These are phyloP conservation scores for Microcebus jonahi DNA, from an alignment of 2,113 vertebrate genomes.

Conservation along the genomic window DNA sequence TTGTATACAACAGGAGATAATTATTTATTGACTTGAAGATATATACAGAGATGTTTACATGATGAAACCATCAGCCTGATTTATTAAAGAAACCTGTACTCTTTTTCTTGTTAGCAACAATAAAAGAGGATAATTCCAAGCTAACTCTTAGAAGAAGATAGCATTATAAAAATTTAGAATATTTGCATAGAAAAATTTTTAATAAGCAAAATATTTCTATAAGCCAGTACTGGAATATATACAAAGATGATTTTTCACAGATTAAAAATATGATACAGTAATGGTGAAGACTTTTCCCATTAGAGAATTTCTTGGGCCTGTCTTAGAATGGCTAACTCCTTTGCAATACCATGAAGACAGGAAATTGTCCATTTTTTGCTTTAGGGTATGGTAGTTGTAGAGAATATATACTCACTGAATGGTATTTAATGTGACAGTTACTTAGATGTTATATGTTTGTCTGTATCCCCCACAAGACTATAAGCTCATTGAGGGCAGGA, in stretches of 20 bases:
- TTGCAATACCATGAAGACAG: background rate
- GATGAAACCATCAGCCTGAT: background rate
- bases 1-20: background rate
- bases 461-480: background rate
- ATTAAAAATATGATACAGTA: background rate
- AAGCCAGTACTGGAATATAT: background rate
- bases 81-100: background rate
- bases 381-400: background rate
- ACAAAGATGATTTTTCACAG: background rate
- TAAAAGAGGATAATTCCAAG: background rate
- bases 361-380: background rate
- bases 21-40: background rate
- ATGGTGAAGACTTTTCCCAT: background rate
- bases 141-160: background rate
- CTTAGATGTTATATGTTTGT: background rate
- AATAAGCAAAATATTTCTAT: background rate
- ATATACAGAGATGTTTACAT: background rate
- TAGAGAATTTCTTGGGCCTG: background rate
- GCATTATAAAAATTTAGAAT: background rate
- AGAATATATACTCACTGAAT: background rate
- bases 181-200: background rate
- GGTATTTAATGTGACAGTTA: background rate
- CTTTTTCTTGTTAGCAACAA: background rate
- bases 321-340: background rate
- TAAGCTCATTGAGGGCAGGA: background rate